A percentile compares a stretch with the other conserved stretches of the same genome.
phyloP scores from a whole-genome alignment of 2,113 vertebrate species.

The Mystacornis crossleyi region DNA sequence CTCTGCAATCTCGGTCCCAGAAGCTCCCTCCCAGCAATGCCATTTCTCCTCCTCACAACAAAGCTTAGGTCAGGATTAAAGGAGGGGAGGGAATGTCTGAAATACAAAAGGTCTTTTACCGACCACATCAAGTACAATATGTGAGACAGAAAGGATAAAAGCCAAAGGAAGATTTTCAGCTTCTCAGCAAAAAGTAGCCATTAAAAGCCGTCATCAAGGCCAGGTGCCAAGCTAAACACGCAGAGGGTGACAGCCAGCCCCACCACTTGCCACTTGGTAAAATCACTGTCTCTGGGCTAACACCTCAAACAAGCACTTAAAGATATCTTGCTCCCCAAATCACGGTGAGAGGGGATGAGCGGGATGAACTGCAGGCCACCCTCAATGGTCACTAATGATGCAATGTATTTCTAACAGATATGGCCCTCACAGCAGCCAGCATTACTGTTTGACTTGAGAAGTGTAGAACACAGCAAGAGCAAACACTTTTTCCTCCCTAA shows the following conservation, averaged over 20 bases:
- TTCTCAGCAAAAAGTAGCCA: not conserved
- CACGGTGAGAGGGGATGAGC: not conserved
- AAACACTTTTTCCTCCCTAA: not conserved
- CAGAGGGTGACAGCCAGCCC: not conserved
- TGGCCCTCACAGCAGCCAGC: not conserved
- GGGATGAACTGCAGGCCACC: not conserved
- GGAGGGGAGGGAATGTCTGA: not conserved
- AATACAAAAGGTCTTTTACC: not conserved
- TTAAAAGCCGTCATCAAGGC: not conserved
- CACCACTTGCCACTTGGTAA: not conserved
- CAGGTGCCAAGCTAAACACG: fast-evolving
- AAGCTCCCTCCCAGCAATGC: not conserved
- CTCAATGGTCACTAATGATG: not conserved
- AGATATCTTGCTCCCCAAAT: not conserved
- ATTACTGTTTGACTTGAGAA: not conserved
- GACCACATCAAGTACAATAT: not conserved
- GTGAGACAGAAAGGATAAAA: not conserved
- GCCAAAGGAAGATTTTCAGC: not conserved
- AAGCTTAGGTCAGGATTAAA: not conserved
- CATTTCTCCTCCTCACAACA: not conserved
- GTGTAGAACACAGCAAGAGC: not conserved
- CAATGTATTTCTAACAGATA: not conserved
- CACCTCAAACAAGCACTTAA: not conserved
- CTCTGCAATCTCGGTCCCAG: not conserved
- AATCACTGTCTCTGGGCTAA: not conserved